A percentile compares a stretch with the other conserved stretches of the same genome.
phyloP scores from a whole-genome alignment of 2,888 invertebrate species.

The Molanna angustata region DNA sequence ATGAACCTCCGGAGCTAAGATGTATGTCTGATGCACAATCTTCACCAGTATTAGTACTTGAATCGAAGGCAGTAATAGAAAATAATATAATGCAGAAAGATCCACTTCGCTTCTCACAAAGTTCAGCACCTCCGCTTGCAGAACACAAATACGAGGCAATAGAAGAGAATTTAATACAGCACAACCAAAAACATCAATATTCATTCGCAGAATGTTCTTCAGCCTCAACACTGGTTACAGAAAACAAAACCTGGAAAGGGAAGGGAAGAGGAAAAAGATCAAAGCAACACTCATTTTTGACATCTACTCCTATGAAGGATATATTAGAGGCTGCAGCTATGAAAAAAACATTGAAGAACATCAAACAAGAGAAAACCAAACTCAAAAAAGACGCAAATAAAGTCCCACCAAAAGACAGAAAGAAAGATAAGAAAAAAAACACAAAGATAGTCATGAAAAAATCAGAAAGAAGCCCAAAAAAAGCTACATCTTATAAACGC shows the following conservation, averaged over 20 bases:
- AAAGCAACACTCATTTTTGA: slow-evolving; percentile 36
- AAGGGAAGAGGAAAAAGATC: slow-evolving; percentile 30
- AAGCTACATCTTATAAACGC: not conserved
- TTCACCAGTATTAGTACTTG: not conserved
- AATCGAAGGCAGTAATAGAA: not conserved
- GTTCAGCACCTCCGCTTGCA: not conserved
- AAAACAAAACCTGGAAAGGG: not conserved
- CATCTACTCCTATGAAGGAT: slow-evolving; percentile 36
- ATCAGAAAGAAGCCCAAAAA: not conserved
- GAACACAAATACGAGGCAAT: not conserved
- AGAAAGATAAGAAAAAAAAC: not conserved
- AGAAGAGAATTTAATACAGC: too few species aligned
- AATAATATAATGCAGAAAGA: too few species aligned
- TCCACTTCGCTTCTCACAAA: not conserved
- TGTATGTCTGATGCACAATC: not conserved
- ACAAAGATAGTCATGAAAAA: not conserved
- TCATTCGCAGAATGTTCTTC: slow-evolving; percentile 33
- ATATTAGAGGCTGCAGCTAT: slow-evolving; percentile 25
- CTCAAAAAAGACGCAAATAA: not conserved
- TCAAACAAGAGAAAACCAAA: not conserved
- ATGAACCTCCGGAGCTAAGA: not conserved
- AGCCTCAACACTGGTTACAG: slow-evolving; percentile 7
- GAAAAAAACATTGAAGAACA: slow-evolving; percentile 19
- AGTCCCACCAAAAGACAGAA: not conserved
- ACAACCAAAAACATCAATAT: not conserved